Evolutionary conservation across 2,888 invertebrate genomes (phyloP).

Genomic region (Augiades crinisus): DNA sequence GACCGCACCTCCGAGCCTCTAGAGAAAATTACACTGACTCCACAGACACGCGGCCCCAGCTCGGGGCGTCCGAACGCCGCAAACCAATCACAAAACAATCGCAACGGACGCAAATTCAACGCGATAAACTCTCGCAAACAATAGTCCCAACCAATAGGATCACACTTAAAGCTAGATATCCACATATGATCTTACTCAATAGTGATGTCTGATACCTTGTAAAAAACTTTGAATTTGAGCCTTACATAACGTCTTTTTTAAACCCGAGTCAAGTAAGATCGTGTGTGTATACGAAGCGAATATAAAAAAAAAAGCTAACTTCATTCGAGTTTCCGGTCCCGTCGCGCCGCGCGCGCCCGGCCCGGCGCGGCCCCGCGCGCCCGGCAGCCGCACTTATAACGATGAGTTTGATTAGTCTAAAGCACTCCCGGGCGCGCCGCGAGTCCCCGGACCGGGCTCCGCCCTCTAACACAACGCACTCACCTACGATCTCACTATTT

Average conservation of each 20-base stretch:
- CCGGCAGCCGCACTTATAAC: constrained; percentile 25
- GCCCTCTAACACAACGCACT: neutral
- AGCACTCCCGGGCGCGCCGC: neutral
- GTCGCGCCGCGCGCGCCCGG: constrained; percentile 54
- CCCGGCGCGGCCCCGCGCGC: constrained; percentile 35
- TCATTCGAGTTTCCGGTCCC: constrained; percentile 53
- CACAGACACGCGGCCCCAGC: constrained; percentile 6
- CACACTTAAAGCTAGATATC: constrained; percentile 19
- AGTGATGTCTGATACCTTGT: constrained; percentile 19
- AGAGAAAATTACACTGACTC: constrained; percentile 4
- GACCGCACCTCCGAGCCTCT: constrained; percentile 9
- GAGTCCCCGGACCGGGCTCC: neutral
- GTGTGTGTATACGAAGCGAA: constrained; percentile 16
- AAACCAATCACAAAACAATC: constrained; percentile 40
- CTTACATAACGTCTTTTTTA: constrained; percentile 23
- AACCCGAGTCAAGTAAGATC: constrained; percentile 13
- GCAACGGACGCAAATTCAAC: constrained; percentile 48
- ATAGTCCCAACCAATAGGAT: constrained; percentile 11
- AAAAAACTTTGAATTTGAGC: constrained; percentile 24
- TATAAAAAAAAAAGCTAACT: constrained; percentile 10
- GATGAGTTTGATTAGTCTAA: constrained; percentile 15
- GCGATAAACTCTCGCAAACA: constrained; percentile 29
- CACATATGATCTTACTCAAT: constrained; percentile 23
- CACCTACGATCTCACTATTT: constrained; percentile 16
- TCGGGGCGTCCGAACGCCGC: constrained; percentile 25